Conservation (phyloP, 2,113 vertebrate species). For the Nyctibius bracteatus region DNA sequence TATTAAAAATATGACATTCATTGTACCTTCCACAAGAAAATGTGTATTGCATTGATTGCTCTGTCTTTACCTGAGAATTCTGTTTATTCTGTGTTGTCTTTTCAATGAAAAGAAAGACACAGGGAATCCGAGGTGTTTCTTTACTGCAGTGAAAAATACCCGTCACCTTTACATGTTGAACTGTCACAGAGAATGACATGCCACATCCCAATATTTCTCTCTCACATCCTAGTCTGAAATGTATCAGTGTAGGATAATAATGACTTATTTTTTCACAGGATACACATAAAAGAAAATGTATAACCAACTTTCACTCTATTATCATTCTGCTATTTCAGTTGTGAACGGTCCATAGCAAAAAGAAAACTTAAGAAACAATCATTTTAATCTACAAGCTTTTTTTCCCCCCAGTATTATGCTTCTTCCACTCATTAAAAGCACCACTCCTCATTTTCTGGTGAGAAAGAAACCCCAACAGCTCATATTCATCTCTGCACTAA, state of each 20-base stretch:
- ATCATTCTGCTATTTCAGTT: not conserved
- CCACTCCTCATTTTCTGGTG: not conserved
- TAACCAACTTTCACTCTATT: not conserved
- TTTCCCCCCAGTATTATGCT: not conserved
- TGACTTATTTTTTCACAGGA: not conserved
- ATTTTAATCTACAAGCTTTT: not conserved
- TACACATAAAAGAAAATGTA: not conserved
- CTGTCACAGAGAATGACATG: not conserved
- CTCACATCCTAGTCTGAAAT: not conserved
- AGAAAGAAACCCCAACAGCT: not conserved
- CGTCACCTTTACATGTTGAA: not conserved
- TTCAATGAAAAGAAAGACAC: not conserved
- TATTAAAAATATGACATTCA: not conserved
- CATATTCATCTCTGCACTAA: no score
- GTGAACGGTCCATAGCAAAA: not conserved
- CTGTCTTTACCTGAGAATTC: not conserved
- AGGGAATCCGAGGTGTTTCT: not conserved
- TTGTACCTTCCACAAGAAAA: not conserved
- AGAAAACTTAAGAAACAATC: not conserved
- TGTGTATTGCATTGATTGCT: not conserved
- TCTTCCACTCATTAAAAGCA: not conserved
- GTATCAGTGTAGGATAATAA: not conserved
- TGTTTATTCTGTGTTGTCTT: not conserved
- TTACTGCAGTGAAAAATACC: not conserved
- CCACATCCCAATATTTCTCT: not conserved